Evolutionary conservation across 37 sponge, comb jelly and placozoan genomes (phyloP), one percentile per base, ranked within the genome.

Genomic region (Diacarnus erythraeanus): DNA sequence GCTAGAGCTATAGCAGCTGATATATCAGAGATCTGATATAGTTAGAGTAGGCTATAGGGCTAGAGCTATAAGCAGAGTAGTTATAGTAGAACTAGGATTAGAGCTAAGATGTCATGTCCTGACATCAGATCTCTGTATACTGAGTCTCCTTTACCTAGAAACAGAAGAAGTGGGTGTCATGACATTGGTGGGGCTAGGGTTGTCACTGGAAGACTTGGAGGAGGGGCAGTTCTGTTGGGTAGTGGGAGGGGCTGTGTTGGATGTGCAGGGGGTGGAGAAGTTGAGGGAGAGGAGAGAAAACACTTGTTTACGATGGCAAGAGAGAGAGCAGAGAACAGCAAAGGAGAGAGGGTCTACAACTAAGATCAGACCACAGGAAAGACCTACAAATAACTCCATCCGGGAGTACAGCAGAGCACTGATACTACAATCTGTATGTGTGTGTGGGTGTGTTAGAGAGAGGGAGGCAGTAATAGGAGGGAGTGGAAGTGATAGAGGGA

Each of bases 291-390:
- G 51, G 64, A 82, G 64, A 30, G 42, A 43, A 38, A 26, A 39
- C 47, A 82, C 56, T 21, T 39, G 64, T 31, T 10, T 29, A 41
- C 83, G 61, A 1, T 64, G 74, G 47, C 82, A 72, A 54, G 36
- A 29, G 1, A 65, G 67, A n/a, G 35, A 23, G 65, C 83, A 72
- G 69, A 79, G 69, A 26, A n/a, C 36, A 38, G 10, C 18, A 68
- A 90, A 63, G 41, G 63, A 25, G 10, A 41, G 63, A 36, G 77
- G 77, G 26, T 76, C 74, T 23, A 90, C 18, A 64, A 90, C 57
- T 41, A 90, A 76, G 56, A 90, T 72, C 57, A 80, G 29, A 8
- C 90, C 90, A 9, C 38, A 67, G 12, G 74, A 74, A 30, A 90
- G 68, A 30, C 90, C 90, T 3, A 90, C 63, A 30, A 42, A 76